A percentile compares a stretch with the other conserved stretches of the same genome.
These are phyloP conservation scores for Oxyscelio sp. DNA, from an alignment of 2,888 invertebrate genomes.

Conservation along the genomic window DNA sequence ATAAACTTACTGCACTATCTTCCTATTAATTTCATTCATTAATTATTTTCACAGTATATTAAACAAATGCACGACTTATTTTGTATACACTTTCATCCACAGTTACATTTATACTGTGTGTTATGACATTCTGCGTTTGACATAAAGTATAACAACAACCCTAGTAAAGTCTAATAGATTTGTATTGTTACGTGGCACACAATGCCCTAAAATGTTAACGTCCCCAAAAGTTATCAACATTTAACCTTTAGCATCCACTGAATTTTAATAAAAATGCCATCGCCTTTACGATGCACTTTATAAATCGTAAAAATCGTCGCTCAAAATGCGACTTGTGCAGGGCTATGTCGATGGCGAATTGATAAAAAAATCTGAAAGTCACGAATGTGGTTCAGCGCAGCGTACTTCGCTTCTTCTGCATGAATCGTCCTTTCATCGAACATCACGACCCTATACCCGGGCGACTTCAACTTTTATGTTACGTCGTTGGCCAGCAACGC, in stretches of 20 bases:
- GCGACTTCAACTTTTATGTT: constrained; percentile 57
- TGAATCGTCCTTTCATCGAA: constrained; percentile 65
- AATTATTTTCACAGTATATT: too few relatives aligned
- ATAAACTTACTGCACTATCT: too few relatives aligned
- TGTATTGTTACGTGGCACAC: too few relatives aligned
- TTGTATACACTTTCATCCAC: too few relatives aligned
- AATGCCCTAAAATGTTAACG: too few relatives aligned
- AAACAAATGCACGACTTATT: too few relatives aligned
- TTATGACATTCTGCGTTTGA: too few relatives aligned
- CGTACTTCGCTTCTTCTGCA: constrained; percentile 42
- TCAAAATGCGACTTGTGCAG: constrained; percentile 12
- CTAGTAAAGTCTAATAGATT: too few relatives aligned
- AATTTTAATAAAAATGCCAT: constrained; percentile 1
- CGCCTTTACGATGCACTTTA: background rate
- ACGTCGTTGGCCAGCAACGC: constrained; percentile 51
- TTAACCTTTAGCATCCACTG: background rate
- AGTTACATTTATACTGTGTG: too few relatives aligned
- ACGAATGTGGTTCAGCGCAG: constrained; percentile 26
- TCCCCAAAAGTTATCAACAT: background rate
- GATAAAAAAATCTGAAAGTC: constrained; percentile 46
- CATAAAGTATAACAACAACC: too few relatives aligned
- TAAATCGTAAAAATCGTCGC: constrained; percentile 16
- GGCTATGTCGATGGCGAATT: constrained; percentile 7
- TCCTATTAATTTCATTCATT: too few relatives aligned
- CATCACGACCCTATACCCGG: constrained; percentile 32